Evolutionary conservation across 2,113 vertebrate species (phyloP).

Genomic region (Astur gentilis): DNA sequence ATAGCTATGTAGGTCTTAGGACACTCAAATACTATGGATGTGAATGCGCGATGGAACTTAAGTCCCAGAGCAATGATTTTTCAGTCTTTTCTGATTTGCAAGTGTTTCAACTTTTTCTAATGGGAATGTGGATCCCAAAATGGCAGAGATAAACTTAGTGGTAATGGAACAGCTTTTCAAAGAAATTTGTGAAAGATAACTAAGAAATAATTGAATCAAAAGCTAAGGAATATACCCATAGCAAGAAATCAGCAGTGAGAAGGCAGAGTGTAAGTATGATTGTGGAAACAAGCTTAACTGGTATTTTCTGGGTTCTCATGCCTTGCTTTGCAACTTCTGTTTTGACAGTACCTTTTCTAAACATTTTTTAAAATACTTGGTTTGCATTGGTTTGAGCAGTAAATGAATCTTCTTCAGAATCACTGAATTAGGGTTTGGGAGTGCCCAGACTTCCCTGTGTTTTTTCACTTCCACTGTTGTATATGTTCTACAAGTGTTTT

Average conservation of each 20-base stretch:
- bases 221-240: background rate
- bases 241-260: accelerated
- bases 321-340: background rate
- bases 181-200: background rate
- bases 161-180: background rate
- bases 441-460: background rate
- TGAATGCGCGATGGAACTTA: background rate
- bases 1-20: background rate
- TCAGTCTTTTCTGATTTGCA: background rate
- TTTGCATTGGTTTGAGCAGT: background rate
- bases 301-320: background rate
- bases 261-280: background rate
- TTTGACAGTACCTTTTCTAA: background rate
- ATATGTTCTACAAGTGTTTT: background rate
- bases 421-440: background rate
- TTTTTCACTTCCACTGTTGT: background rate
- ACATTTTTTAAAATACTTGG: background rate
- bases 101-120: background rate
- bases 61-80: background rate
- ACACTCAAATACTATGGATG: background rate
- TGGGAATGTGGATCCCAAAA: background rate
- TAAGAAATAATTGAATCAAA: background rate
- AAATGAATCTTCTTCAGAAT: background rate
- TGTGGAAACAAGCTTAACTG: background rate
- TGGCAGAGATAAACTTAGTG: background rate